phyloP scores from a whole-genome alignment of 2,888 invertebrate species.

The Sarcophaga carnaria region DNA sequence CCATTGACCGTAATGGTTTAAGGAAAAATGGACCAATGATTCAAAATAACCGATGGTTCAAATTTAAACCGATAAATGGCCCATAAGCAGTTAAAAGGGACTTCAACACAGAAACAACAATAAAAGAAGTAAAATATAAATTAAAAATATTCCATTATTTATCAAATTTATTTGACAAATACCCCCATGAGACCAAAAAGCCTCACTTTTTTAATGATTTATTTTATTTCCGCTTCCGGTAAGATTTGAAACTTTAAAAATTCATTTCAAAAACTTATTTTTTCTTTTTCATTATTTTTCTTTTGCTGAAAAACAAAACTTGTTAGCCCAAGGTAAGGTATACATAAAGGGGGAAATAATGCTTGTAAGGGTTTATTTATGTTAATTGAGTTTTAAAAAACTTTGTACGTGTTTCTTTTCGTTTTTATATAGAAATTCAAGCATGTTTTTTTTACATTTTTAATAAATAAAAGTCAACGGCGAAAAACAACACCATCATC shows the following conservation, averaged over 20 bases:
- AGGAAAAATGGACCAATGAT: too few species aligned
- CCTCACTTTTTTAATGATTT: background rate
- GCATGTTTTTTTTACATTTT: conserved; percentile 6
- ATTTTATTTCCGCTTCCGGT: conserved; percentile 36
- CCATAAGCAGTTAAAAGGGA: too few species aligned
- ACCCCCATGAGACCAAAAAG: background rate
- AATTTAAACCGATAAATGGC: too few species aligned
- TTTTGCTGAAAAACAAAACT: conserved; percentile 32
- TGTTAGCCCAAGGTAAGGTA: background rate
- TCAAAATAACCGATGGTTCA: too few species aligned
- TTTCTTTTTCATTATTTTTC: background rate
- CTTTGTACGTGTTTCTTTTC: background rate
- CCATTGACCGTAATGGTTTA: too few species aligned
- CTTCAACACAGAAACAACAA: too few species aligned
- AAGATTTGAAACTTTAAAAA: conserved; percentile 18
- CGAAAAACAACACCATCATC: background rate
- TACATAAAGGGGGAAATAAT: background rate
- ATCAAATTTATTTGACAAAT: too few species aligned
- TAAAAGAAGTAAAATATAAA: too few species aligned
- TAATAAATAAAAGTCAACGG: conserved; percentile 26
- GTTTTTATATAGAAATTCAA: background rate
- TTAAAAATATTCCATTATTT: too few species aligned
- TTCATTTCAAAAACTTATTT: conserved; percentile 23
- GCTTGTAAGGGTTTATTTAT: conserved; percentile 17
- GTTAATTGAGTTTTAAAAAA: conserved; percentile 38